phyloP scores from a whole-genome alignment of 2,113 vertebrate genomes.

The Hucho hucho region DNA sequence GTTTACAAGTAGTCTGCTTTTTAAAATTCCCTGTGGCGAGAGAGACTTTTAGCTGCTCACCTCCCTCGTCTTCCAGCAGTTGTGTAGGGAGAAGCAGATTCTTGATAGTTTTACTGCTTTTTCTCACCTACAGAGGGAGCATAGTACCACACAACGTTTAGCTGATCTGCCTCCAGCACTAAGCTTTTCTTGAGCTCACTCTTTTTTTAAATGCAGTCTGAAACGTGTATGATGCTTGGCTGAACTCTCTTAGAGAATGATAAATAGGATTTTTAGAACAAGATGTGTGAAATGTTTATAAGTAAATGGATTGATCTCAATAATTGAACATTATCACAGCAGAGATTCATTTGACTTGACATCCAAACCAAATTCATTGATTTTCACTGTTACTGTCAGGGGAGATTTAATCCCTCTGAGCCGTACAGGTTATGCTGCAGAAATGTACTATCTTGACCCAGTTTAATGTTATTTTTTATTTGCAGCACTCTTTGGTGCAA shows the following conservation, averaged over 20 bases:
- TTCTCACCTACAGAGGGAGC: constrained; percentile 28
- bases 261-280: constrained; percentile 43
- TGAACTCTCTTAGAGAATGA: constrained; percentile 36
- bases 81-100: not conserved
- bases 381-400: constrained; percentile 49
- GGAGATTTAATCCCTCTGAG: constrained; percentile 37
- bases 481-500: constrained; percentile 22
- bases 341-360: constrained; percentile 50
- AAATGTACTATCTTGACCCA: constrained; percentile 50
- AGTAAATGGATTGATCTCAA: constrained; percentile 47
- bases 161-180: not conserved
- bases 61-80: not conserved
- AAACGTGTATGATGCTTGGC: not conserved
- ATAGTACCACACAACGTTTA: not conserved
- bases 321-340: constrained; percentile 47
- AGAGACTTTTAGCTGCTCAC: not conserved
- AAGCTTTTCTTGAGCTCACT: not conserved
- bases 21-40: not conserved
- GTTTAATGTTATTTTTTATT: constrained; percentile 29
- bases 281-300: constrained; percentile 58
- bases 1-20: too few relatives aligned
- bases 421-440: constrained; percentile 46
- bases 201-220: not conserved
- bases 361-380: constrained; percentile 50
- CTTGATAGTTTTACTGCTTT: constrained; percentile 3